Evolutionary conservation across 2,797 vertebrate species (phyloP).

Genomic region (Toxotes lorentzi): DNA sequence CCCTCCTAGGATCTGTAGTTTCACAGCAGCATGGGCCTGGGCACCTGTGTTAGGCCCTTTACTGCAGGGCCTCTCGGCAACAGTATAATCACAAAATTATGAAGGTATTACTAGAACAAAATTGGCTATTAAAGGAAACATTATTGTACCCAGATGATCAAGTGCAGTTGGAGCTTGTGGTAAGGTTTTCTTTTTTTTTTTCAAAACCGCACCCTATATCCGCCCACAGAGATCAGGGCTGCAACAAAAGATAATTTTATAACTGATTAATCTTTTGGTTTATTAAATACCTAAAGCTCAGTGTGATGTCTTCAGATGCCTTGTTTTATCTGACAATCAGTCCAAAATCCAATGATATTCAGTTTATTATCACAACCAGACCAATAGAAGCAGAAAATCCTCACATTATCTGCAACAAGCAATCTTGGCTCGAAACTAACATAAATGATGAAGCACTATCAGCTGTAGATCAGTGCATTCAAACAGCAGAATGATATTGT

Average conservation of each 20-base stretch:
- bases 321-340: not conserved
- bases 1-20: conserved; percentile 47
- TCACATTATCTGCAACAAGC: not conserved
- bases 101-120: conserved; percentile 39
- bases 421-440: not conserved
- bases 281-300: not conserved
- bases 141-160: conserved; percentile 31
- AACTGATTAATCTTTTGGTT: not conserved
- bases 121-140: conserved; percentile 53
- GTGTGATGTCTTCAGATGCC: not conserved
- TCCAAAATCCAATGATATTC: not conserved
- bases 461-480: not conserved
- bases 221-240: conserved; percentile 1
- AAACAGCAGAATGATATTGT: not conserved
- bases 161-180: conserved; percentile 3
- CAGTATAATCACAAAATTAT: conserved; percentile 60
- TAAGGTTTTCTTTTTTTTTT: not conserved
- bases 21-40: conserved; percentile 26
- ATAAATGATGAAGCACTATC: not conserved
- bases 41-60: conserved; percentile 47
- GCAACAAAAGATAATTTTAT: not conserved
- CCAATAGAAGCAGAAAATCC: not conserved
- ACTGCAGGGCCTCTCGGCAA: conserved; percentile 49
- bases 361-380: conserved; percentile 1
- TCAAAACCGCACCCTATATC: conserved; percentile 34